Conservation (phyloP, 2,797 vertebrate genomes). For the Valencia hispanica region DNA sequence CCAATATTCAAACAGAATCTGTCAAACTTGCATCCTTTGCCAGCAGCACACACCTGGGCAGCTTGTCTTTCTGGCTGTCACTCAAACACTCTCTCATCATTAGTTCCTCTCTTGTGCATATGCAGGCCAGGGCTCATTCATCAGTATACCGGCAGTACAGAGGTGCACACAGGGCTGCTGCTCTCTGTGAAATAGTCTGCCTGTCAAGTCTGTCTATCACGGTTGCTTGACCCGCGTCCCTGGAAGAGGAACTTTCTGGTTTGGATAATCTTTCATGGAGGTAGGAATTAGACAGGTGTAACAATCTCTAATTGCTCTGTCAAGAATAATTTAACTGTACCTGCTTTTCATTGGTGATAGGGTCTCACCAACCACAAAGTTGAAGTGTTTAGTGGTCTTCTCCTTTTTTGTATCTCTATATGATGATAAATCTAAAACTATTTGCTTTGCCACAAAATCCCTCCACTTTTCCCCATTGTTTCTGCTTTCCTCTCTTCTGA, state of each 20-base stretch:
- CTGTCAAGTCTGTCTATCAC: slow-evolving; percentile 60
- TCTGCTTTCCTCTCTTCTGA: background rate
- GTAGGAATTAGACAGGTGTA: slow-evolving; percentile 70
- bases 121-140: slow-evolving; percentile 53
- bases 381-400: background rate
- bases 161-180: slow-evolving; percentile 53
- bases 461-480: background rate
- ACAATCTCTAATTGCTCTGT: slow-evolving; percentile 72
- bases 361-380: slow-evolving; percentile 27
- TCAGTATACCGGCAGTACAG: slow-evolving; percentile 46
- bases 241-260: slow-evolving; percentile 42
- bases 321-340: slow-evolving; percentile 60
- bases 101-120: slow-evolving; percentile 65
- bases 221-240: slow-evolving; percentile 43
- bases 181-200: slow-evolving; percentile 57
- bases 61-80: slow-evolving; percentile 44
- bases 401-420: background rate
- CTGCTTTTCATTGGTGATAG: slow-evolving; percentile 19
- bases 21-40: slow-evolving; percentile 40
- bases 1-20: slow-evolving; percentile 37
- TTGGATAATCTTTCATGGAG: slow-evolving; percentile 65
- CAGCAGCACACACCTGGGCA: slow-evolving; percentile 26
- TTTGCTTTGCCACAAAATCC: background rate
- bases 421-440: background rate
- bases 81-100: slow-evolving; percentile 55